phyloP scores from a whole-genome alignment of 2,113 vertebrate genomes.

The Myotis lucifugus region DNA sequence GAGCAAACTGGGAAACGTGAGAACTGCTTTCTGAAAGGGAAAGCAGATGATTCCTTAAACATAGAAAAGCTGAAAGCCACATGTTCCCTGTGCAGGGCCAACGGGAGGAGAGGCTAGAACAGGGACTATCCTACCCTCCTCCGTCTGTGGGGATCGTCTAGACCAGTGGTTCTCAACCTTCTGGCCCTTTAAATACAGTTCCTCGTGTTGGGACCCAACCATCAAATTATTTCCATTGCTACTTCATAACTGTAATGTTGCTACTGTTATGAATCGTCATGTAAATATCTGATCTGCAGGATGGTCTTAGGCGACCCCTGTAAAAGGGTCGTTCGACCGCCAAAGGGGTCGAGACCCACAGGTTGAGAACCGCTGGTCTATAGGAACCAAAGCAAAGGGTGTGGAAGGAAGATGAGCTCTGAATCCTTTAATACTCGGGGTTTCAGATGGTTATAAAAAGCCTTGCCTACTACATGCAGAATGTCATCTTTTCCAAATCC shows the following conservation, averaged over 20 bases:
- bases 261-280: no score
- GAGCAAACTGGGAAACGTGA: neutral
- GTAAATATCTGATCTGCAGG: no score
- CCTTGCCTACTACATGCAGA: neutral
- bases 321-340: no score
- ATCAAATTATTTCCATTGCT: no score
- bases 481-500: neutral
- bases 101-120: neutral
- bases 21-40: slow-evolving; percentile 4
- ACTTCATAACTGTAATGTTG: no score
- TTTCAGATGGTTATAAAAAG: neutral
- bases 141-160: neutral
- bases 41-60: neutral
- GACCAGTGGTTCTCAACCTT: no score
- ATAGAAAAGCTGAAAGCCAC: neutral
- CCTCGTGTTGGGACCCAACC: no score
- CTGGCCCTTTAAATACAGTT: no score
- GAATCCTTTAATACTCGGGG: neutral
- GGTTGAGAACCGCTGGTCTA: neutral
- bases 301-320: no score
- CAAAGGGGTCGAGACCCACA: no score
- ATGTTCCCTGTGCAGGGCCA: neutral
- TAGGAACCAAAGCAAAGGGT: neutral
- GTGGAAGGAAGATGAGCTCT: neutral
- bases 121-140: neutral